Percentiles rank a stretch among this genome's conserved stretches.
Conservation (phyloP, 1,140 invertebrate species). For the Arctopsyche grandis region DNA sequence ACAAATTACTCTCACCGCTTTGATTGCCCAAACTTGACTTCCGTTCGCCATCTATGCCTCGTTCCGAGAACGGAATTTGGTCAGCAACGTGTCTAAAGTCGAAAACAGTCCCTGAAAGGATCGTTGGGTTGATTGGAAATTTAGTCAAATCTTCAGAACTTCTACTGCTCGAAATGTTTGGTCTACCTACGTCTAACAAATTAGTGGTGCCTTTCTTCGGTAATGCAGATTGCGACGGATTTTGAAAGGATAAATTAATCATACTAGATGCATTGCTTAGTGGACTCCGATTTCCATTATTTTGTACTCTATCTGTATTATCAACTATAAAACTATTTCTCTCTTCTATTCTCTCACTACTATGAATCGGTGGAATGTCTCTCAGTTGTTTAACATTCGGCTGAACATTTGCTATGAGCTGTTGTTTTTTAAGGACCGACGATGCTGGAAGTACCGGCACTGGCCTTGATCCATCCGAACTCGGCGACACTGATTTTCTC, state of each 20-base stretch:
- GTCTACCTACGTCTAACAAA: constrained; percentile 43
- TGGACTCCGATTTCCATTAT: constrained; percentile 49
- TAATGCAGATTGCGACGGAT: background rate
- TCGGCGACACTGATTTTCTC: constrained; percentile 62
- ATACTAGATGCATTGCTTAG: constrained; percentile 52
- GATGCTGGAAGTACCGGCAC: background rate
- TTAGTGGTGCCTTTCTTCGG: constrained; percentile 40
- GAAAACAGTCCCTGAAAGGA: constrained; percentile 52
- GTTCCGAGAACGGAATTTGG: constrained; percentile 27
- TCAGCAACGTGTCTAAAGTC: constrained; percentile 50
- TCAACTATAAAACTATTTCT: constrained; percentile 26
- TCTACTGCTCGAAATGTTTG: constrained; percentile 49
- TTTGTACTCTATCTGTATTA: constrained; percentile 46
- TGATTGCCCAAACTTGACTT: constrained; percentile 45
- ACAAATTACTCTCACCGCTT: constrained; percentile 54
- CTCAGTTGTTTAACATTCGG: constrained; percentile 26
- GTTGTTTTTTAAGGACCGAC: constrained; percentile 2
- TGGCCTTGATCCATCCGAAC: constrained; percentile 38
- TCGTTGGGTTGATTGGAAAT: constrained; percentile 44
- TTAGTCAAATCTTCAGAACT: constrained; percentile 53
- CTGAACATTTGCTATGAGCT: constrained; percentile 30
- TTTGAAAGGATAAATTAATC: constrained; percentile 51
- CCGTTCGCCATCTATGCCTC: constrained; percentile 8
- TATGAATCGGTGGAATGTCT: constrained; percentile 23
- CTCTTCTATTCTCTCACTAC: background rate